Evolutionary conservation across 2,797 vertebrate genomes (phyloP), one percentile per base, ranked within the genome.

Genomic region (Lophius americanus): DNA sequence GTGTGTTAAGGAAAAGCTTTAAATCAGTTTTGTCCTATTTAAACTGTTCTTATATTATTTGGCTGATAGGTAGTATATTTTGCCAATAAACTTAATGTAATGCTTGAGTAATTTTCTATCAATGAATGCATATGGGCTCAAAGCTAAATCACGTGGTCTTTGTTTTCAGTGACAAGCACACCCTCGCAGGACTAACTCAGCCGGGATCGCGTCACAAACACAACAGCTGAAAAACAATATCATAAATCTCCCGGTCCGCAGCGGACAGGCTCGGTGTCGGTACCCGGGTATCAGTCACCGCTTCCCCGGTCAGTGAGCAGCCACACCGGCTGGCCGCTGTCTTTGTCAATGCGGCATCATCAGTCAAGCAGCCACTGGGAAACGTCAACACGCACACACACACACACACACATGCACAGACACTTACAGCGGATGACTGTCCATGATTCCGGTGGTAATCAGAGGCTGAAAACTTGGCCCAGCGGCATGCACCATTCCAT

Each of bases 401-500:
- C 53, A 42, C 39, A 46, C 50, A 42, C 33, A 37, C 7, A 13
- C 47, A 48, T 12, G 42, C 9, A 49, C 7, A 23, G 2, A 9
- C 68, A 89, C 92, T 94, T 71, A 94, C 93, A 92, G 91, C 63
- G 92, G 93, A 91, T 94, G 93, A 87, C 91, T 94, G 90, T 95
- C 94, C 95, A 95, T 96, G 69, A 91, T 92, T 92, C 87, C 90
- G 88, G 85, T 76, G 89, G 84, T 87, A 84, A 92, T 92, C 91
- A 94, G 91, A 91, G 92, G 89, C 92, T 92, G 88, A 83, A 91
- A 90, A 90, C 91, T 92, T 91, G 87, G 79, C 88, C 90, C 93
- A 87, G 91, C 92, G 74, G 91, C 91, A 92, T 94, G 93, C 95
- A 96, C 94, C 95, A 95, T 95, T 90, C 95, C 95, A 95, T 93